These are phyloP conservation scores for Steinernema feltiae DNA, from an alignment of 1,140 invertebrate genomes.

Conservation along the genomic window DNA sequence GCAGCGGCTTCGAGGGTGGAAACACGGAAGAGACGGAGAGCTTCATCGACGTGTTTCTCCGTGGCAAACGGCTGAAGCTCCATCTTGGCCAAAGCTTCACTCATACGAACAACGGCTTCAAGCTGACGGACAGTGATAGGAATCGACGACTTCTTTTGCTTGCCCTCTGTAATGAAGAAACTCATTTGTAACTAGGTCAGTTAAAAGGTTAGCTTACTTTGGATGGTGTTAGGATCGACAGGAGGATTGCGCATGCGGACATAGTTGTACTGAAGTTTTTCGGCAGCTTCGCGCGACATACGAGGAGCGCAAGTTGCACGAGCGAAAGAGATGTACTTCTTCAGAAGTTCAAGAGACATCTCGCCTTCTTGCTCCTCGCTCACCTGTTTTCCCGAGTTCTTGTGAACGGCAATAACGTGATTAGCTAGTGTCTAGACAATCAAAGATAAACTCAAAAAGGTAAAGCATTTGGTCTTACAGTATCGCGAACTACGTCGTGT, in stretches of 20 bases:
- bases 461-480: constrained; percentile 63
- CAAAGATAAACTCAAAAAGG: constrained; percentile 20
- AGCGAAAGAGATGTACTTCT: constrained; percentile 88
- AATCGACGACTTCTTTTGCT: constrained; percentile 63
- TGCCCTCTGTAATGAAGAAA: constrained; percentile 68
- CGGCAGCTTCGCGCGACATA: constrained; percentile 74
- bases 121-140: constrained; percentile 70
- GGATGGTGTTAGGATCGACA: constrained; percentile 69
- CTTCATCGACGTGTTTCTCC: constrained; percentile 87
- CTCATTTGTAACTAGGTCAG: constrained; percentile 72
- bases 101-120: constrained; percentile 90
- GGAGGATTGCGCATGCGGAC: constrained; percentile 81
- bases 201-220: too few relatives aligned
- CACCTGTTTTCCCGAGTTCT: constrained; percentile 71
- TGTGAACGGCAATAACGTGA: constrained; percentile 92
- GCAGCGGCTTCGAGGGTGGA: constrained; percentile 92
- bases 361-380: constrained; percentile 68
- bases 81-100: constrained; percentile 97
- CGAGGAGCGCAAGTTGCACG: constrained; percentile 73
- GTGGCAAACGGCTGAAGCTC: constrained; percentile 83
- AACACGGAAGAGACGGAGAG: constrained; percentile 94
- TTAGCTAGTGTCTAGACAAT: constrained; percentile 68
- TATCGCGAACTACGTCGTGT: constrained; percentile 80
- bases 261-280: constrained; percentile 88
- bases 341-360: constrained; percentile 76